Evolutionary conservation across 2,113 vertebrate genomes (phyloP).

Genomic region (Solea senegalensis): DNA sequence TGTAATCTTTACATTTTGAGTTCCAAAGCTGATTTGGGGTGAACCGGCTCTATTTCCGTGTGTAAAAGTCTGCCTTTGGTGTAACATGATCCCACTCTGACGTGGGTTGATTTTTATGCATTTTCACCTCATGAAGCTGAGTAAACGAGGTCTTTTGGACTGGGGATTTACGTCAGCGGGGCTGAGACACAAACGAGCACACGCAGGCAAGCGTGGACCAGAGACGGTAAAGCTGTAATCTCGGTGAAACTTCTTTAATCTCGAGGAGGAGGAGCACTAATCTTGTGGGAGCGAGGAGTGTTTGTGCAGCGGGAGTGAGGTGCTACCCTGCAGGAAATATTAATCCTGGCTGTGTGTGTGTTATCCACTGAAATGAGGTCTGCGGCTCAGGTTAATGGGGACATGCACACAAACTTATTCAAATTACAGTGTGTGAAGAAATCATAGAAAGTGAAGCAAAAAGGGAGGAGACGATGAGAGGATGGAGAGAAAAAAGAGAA

Average conservation of each 20-base stretch:
- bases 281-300: constrained; percentile 53
- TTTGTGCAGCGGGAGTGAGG: constrained; percentile 51
- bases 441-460: neutral
- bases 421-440: neutral
- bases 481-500: neutral
- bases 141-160: constrained; percentile 41
- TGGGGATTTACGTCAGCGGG: constrained; percentile 70
- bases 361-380: constrained; percentile 31
- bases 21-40: constrained; percentile 55
- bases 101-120: no score
- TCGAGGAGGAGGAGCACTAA: constrained; percentile 59
- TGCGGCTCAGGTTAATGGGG: constrained; percentile 43
- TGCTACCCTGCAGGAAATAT: constrained; percentile 58
- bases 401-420: constrained; percentile 9
- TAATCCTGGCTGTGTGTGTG: constrained; percentile 50
- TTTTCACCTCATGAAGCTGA: constrained; percentile 19
- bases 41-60: constrained; percentile 47
- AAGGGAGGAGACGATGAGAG: neutral
- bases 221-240: constrained; percentile 61
- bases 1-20: constrained; percentile 46
- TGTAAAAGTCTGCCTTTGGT: constrained; percentile 16
- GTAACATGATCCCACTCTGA: no score
- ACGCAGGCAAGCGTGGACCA: constrained; percentile 41
- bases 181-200: constrained; percentile 50
- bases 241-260: constrained; percentile 69